A percentile compares a stretch with the other conserved stretches of the same genome.
Conservation (phyloP, 92 coral and sea anemone genomes). For the Actinostola sp. region DNA sequence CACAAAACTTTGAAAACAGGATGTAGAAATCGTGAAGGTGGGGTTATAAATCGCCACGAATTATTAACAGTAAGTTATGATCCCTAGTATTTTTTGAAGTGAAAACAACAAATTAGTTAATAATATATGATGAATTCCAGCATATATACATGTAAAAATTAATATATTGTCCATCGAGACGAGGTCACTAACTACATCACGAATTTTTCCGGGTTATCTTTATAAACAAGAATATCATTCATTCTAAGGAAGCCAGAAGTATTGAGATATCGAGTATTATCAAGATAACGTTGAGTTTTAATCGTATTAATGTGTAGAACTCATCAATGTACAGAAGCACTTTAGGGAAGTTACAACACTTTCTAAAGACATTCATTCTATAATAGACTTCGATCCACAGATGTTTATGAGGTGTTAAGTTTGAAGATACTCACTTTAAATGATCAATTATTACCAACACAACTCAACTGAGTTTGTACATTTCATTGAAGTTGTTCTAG, state of each 20-base stretch:
- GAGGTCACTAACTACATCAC: neutral
- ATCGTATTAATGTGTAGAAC: conserved; percentile 5
- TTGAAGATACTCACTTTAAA: conserved; percentile 3
- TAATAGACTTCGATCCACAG: neutral
- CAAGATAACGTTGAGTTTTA: neutral
- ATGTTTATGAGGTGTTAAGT: conserved; percentile 4
- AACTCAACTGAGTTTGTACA: neutral
- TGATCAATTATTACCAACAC: neutral
- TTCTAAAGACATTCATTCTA: neutral
- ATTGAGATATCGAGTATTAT: neutral
- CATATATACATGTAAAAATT: too few species aligned
- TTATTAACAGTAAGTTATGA: too few species aligned
- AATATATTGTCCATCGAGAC: neutral
- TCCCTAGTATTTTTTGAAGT: too few species aligned
- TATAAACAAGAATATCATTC: neutral
- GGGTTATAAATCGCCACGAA: neutral
- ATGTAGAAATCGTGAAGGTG: too few species aligned
- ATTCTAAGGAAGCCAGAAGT: neutral
- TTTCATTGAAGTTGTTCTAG: conserved; percentile 4
- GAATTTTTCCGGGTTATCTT: neutral
- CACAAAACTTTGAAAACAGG: neutral
- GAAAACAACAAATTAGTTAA: too few species aligned
- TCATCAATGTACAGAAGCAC: neutral
- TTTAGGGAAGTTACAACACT: neutral
- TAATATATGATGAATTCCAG: too few species aligned